phyloP scores from a whole-genome alignment of 1,140 invertebrate species.

The Euwallacea similis region DNA sequence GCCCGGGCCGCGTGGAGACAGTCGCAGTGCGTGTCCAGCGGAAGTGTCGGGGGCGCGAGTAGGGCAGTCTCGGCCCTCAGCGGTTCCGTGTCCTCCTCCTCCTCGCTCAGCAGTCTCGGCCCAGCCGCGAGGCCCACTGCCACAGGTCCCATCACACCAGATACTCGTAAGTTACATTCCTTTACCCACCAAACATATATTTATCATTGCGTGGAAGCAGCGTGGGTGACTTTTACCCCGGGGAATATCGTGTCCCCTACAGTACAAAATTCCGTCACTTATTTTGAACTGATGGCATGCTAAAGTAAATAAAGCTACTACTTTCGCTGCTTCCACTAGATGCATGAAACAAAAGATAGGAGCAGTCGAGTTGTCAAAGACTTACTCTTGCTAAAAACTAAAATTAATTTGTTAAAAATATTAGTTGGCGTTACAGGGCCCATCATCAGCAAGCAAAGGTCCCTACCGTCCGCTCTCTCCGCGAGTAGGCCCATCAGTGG shows the following conservation, averaged over 20 bases:
- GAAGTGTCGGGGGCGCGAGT: slow-evolving; percentile 56
- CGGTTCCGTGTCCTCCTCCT: slow-evolving; percentile 68
- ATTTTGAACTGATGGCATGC: not conserved
- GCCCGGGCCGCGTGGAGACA: slow-evolving; percentile 76
- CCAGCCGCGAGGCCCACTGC: slow-evolving; percentile 56
- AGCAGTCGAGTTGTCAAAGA: no score
- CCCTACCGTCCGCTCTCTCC: slow-evolving; percentile 67
- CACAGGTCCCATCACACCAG: slow-evolving; percentile 71
- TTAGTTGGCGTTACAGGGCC: slow-evolving; percentile 55
- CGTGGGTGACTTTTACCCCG: no score
- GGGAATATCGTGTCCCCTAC: no score
- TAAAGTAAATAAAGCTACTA: not conserved
- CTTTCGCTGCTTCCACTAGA: no score
- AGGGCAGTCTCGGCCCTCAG: slow-evolving; percentile 66
- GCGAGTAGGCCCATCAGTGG: slow-evolving; percentile 51
- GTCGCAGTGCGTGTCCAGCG: slow-evolving; percentile 73
- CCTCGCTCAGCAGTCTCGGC: slow-evolving; percentile 68
- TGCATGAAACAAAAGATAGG: no score
- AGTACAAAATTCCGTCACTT: not conserved
- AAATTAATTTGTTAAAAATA: not conserved
- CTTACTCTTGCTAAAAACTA: no score
- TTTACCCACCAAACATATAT: no score
- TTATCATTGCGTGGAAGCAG: no score
- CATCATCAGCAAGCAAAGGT: slow-evolving; percentile 66
- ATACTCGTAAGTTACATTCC: slow-evolving; percentile 58